These are phyloP conservation scores for Catocala fraxini DNA, from an alignment of 2,888 invertebrate genomes.

Conservation along the genomic window DNA sequence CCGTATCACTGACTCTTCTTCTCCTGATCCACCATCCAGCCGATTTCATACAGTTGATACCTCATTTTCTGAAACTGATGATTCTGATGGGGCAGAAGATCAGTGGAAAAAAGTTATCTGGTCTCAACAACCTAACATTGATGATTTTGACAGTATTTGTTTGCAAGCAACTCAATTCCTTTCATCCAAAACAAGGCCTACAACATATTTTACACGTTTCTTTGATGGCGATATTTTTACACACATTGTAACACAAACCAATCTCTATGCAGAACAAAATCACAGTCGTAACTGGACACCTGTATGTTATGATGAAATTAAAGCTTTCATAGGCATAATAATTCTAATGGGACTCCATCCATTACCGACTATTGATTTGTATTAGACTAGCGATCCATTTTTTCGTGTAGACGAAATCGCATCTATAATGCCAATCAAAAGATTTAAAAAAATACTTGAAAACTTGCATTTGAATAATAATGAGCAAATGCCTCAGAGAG, in stretches of 20 bases:
- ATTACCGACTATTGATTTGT: conserved; percentile 19
- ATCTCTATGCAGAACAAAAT: conserved; percentile 23
- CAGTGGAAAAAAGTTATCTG: conserved; percentile 23
- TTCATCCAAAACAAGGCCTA: conserved; percentile 14
- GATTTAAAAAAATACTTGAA: conserved; percentile 22
- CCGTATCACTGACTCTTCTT: conserved; percentile 11
- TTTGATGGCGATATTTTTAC: conserved; percentile 18
- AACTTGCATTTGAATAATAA: conserved; percentile 23
- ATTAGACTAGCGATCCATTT: conserved; percentile 26
- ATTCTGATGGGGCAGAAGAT: conserved; percentile 18
- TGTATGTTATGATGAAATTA: conserved; percentile 13
- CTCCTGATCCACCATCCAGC: conserved; percentile 1
- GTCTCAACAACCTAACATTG: conserved; percentile 12
- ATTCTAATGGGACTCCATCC: conserved; percentile 26
- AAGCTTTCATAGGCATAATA: conserved; percentile 17
- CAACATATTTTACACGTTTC: conserved; percentile 14
- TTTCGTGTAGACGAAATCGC: conserved; percentile 25
- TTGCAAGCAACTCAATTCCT: conserved; percentile 14
- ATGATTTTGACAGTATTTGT: conserved; percentile 16
- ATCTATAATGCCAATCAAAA: conserved; percentile 16
- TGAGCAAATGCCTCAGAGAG: conserved; percentile 14
- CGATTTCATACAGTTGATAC: not conserved
- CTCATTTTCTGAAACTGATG: conserved; percentile 24
- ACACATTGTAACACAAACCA: conserved; percentile 25
- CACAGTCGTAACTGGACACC: conserved; percentile 11